Conservation (phyloP, 2,113 vertebrate species). For the Seriola dumerili region DNA sequence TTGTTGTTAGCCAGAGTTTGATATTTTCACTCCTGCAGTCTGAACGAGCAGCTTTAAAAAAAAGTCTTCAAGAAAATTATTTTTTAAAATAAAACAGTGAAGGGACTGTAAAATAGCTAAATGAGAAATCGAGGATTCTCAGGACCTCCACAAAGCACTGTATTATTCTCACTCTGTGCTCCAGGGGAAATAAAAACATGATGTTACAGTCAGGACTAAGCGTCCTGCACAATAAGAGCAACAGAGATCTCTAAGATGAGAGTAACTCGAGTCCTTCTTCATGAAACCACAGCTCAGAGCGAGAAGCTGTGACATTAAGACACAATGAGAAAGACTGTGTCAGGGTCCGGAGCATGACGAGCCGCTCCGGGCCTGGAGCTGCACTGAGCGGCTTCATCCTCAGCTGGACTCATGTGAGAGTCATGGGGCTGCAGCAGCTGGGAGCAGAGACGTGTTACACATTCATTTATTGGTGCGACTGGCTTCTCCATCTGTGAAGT, state of each 20-base stretch:
- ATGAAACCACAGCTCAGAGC: conserved; percentile 7
- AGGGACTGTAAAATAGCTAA: not conserved
- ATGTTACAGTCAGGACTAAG: not conserved
- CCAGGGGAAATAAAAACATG: not conserved
- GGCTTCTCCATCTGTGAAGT: not conserved
- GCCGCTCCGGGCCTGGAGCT: conserved; percentile 17
- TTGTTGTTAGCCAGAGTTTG: no score
- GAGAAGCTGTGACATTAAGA: not conserved
- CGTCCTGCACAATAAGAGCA: not conserved
- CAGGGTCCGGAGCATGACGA: not conserved
- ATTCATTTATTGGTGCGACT: not conserved
- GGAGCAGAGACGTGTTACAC: not conserved
- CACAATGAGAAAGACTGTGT: conserved; percentile 27
- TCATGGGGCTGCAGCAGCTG: conserved; percentile 50
- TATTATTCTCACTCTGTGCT: not conserved
- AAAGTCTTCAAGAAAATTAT: no score
- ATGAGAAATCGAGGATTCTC: not conserved
- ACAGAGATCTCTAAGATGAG: not conserved
- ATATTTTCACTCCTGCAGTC: no score
- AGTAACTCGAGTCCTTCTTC: not conserved
- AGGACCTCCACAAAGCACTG: conserved; percentile 4
- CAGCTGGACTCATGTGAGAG: conserved; percentile 63
- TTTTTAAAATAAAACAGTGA: not conserved
- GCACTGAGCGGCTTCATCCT: conserved; percentile 14
- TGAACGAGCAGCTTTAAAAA: no score